Base-by-base conservation (phyloP, 2,113 vertebrate species). In the Corythoichthys intestinalis region DNA sequence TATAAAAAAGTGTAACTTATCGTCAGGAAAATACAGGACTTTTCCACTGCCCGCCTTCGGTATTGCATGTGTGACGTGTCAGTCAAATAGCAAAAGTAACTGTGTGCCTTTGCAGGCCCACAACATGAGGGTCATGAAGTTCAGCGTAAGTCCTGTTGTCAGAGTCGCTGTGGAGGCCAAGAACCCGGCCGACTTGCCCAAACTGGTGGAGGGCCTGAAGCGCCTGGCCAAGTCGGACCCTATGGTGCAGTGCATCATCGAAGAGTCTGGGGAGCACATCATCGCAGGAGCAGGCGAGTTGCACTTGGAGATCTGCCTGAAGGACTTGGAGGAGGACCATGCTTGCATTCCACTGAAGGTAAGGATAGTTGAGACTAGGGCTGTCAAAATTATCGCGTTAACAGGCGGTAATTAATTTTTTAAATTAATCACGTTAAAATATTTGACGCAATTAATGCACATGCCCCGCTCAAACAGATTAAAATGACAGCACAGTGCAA, bases 111-210 rank as follows among this genome's bases (percentile, higher is more conserved):
- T 93, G 68, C 93, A 98, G 0, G 91, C 95, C 52, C 96, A 98
- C 91, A 98, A 98, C 89, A 93, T 98, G 96, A 92, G 94, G 0
- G 95, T 97, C 58, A 98, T 98, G 96, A 98, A 98, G 89, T 98
- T 98, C 91, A 98, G 96, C 0, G 96, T 98, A 46, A 97, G 96
- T 83, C 96, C 96, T 0, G 96, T 98, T 0, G 96, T 98, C 78
- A 90, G 96, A 0, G 94, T 98, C 1, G 95, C 96, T 0, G 96
- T 98, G 39, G 95, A 98, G 79, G 96, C 95, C 86, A 98, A 95
- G 89, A 98, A 98, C 84, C 95, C 96, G 0, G 94, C 96, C 0
- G 96, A 98, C 80, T 87, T 98, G 76, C 96, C 96, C 78, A 98
- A 98, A 75, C 91, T 98, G 81, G 96, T 98, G 67, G 96, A 98